Evolutionary conservation across 2,797 vertebrate species (phyloP).

Genomic region (Syndactyla subalaris): DNA sequence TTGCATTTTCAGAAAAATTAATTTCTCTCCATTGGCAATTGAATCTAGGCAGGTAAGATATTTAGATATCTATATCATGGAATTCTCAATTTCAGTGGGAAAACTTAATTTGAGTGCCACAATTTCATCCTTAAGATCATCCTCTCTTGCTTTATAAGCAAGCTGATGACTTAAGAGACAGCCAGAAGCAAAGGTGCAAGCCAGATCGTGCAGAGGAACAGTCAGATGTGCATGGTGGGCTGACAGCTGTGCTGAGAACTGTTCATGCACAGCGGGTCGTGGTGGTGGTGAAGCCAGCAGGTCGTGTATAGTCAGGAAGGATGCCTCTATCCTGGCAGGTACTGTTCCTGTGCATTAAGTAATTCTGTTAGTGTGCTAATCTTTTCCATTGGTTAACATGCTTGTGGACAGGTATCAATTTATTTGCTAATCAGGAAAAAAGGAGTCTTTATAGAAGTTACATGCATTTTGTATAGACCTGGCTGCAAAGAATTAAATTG

Average conservation of each 20-base stretch:
- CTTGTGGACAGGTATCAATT: background rate
- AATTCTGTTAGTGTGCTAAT: background rate
- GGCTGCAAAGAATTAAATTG: background rate
- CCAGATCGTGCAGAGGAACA: background rate
- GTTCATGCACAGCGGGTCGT: background rate
- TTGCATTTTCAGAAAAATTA: background rate
- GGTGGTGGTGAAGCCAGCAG: background rate
- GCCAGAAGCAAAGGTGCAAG: background rate
- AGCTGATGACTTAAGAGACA: background rate
- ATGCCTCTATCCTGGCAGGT: background rate
- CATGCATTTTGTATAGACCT: background rate
- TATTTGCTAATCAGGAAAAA: background rate
- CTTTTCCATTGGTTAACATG: background rate
- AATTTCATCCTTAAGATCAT: background rate
- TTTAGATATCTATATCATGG: background rate
- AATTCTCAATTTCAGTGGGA: background rate
- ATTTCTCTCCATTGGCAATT: background rate
- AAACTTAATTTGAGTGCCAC: background rate
- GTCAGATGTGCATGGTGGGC: rapidly evolving
- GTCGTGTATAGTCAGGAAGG: rapidly evolving
- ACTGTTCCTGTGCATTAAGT: background rate
- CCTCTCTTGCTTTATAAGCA: background rate
- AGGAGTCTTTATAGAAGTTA: background rate
- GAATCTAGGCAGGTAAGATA: background rate
- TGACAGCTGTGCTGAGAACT: background rate